phyloP scores from a whole-genome alignment of 2,113 vertebrate genomes.

The Corynorhinus townsendii region DNA sequence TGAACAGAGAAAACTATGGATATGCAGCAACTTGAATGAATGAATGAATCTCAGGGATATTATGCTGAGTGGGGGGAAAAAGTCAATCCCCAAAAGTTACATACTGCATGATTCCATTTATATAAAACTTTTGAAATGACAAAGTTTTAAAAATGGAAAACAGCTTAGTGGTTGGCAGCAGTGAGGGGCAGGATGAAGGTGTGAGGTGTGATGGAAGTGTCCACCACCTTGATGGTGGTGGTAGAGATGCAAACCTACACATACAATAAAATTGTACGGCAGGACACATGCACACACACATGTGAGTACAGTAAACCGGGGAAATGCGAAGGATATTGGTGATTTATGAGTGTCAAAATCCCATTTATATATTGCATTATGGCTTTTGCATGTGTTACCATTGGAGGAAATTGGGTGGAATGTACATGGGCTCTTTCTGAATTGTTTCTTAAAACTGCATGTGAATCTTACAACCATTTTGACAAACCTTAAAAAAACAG shows the following conservation, averaged over 20 bases:
- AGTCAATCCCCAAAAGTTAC: background rate
- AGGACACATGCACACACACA: background rate
- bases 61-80: background rate
- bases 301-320: background rate
- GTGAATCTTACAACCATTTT: background rate
- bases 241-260: background rate
- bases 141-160: background rate
- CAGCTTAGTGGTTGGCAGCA: background rate
- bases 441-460: background rate
- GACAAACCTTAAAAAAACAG: background rate
- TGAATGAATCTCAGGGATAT: background rate
- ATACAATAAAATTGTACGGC: background rate
- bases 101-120: background rate
- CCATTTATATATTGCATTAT: background rate
- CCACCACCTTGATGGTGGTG: background rate
- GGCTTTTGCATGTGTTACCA: background rate
- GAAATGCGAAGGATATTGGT: background rate
- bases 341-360: background rate
- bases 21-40: background rate
- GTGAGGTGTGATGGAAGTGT: too few species aligned
- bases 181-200: background rate
- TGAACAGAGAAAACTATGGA: background rate
- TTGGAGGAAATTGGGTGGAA: background rate
- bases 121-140: background rate
- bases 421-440: background rate